Base-by-base conservation (phyloP, 2,888 invertebrate genomes). In the Tetheella fluctuosa region DNA sequence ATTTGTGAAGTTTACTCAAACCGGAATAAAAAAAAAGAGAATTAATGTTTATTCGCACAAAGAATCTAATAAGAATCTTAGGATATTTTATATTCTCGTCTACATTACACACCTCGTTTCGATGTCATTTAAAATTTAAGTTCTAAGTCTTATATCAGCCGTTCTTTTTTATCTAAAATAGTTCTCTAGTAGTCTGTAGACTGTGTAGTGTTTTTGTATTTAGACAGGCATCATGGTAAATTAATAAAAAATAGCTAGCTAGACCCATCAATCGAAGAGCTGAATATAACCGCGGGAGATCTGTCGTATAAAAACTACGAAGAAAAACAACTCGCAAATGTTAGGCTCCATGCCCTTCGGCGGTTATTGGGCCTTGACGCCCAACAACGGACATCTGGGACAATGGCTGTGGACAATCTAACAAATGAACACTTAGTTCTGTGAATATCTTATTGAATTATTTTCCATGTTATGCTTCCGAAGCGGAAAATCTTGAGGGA, bases 331-430 rank as follows among this genome's bases (percentile, higher is more conserved):
- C n/a, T 39, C 39, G 10, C 39, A n/a, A 39, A 20, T 10, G 17
- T 20, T 48, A 48, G 48, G 48, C 20, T 1, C 20, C 48, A 48
- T 48, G 48, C 48, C 48, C 48, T 48, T 48, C 48, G 48, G 10
- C 6, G 20, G 10, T 7, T 7, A 48, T 48, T 20, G 20, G 59
- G 58, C 62, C 60, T 69, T 67, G 68, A 70, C 68, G 52, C 37
- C 63, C 34, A 60, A 69, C 71, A 68, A 69, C 69, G 30, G 58
- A 57, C 64, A 66, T 63, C 59, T 48, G 48, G 64, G 39, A 70
- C 71, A 71, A 70, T 67, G 59, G 37, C 65, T 68, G 63, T 62
- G 62, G 59, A 64, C 56, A 65, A 65, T 62, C 59, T 34, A 59
- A 64, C 68, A 62, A 65, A 73, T 62, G 59, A 63, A 58, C 23